Conservation (phyloP, 2,113 vertebrate genomes). For the Serranochromis macrocephalus region DNA sequence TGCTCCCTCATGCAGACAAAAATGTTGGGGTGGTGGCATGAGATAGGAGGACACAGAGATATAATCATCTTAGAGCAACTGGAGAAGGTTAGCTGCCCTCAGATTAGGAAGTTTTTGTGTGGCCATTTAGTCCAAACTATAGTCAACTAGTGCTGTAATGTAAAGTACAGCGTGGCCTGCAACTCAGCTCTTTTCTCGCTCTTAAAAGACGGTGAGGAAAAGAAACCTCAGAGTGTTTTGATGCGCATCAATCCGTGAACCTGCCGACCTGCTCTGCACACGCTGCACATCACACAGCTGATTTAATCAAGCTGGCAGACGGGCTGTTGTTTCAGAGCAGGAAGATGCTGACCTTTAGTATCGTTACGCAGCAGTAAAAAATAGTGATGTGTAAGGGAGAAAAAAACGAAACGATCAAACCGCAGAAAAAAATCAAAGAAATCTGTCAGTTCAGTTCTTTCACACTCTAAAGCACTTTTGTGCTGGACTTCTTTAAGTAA, state of each 20-base stretch:
- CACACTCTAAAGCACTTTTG: not conserved
- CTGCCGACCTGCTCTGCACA: not conserved
- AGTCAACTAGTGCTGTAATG: not conserved
- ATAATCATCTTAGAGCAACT: not conserved
- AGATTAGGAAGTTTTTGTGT: not conserved
- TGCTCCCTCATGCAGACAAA: constrained; percentile 15
- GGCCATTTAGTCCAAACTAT: not conserved
- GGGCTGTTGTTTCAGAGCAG: not conserved
- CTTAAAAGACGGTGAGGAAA: not conserved
- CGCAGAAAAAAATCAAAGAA: not conserved
- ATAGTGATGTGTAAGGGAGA: not conserved
- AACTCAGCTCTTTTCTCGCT: not conserved
- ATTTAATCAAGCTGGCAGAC: not conserved
- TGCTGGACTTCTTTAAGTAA: not conserved
- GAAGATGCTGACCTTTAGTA: not conserved
- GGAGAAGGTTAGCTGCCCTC: not conserved
- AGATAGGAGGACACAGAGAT: not conserved
- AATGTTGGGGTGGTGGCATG: not conserved
- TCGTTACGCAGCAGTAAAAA: not conserved
- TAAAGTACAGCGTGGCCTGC: not conserved
- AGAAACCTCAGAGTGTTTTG: not conserved
- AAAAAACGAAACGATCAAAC: not conserved
- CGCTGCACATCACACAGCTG: not conserved
- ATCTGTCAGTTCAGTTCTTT: not conserved
- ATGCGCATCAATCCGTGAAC: constrained; percentile 10